Percentiles rank a stretch among this genome's conserved stretches.
phyloP scores from a whole-genome alignment of 2,113 vertebrate species.

The Gyps fulvus region DNA sequence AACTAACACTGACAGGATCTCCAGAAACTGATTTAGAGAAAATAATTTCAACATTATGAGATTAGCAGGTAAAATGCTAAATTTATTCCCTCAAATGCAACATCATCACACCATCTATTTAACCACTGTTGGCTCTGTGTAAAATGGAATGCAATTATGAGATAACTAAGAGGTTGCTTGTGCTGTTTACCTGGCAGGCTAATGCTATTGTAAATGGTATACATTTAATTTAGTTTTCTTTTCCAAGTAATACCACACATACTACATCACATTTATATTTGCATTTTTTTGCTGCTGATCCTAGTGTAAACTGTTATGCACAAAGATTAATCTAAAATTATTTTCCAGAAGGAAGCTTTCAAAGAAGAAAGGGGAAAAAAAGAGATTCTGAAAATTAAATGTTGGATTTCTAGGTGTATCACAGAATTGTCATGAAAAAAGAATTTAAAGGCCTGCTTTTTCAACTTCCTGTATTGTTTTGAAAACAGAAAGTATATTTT shows the following conservation, averaged over 20 bases:
- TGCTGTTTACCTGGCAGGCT: background rate
- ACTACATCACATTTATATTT: background rate
- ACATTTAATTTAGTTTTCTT: background rate
- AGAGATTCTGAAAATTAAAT: background rate
- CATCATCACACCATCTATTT: background rate
- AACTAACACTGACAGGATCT: background rate
- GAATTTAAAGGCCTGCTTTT: background rate
- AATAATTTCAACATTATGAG: background rate
- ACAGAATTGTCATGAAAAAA: background rate
- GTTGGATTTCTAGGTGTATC: background rate
- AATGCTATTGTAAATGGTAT: background rate
- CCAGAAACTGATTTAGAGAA: background rate
- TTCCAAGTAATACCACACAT: background rate
- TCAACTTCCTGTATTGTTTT: background rate
- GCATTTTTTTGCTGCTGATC: background rate
- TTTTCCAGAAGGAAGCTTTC: background rate
- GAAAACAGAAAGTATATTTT: background rate
- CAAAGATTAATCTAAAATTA: background rate
- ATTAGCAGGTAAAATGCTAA: background rate
- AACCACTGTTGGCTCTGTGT: background rate
- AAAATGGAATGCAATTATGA: background rate
- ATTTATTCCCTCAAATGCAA: background rate
- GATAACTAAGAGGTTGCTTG: background rate
- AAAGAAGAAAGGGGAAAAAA: background rate
- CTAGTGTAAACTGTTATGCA: background rate